Evolutionary conservation across 2,888 invertebrate genomes (phyloP), one percentile per base, ranked within the genome.

Genomic region (Asteroscopus sphinx): DNA sequence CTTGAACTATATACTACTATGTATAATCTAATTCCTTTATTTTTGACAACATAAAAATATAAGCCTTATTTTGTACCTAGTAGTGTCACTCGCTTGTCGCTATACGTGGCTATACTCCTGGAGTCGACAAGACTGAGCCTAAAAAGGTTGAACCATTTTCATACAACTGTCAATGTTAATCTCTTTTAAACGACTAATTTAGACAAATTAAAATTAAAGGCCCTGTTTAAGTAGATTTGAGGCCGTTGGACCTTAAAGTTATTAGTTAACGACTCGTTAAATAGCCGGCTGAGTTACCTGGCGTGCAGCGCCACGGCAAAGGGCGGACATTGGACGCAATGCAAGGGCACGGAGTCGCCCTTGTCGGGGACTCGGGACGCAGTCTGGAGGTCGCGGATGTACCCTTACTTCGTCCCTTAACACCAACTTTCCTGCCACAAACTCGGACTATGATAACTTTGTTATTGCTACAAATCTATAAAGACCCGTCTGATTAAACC

Each of bases 321-420:
- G 75, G 77, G 56, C 64, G 75, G 75, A 74, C 77, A 59, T 77
- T 85, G 76, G 85, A 82, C 80, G 82, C 75, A 80, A 73, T 90
- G 91, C 91, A 93, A 92, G 92, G 93, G 89, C 93, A 86, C 64
- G 53, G 52, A 71, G 67, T 55, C 79, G 92, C 87, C 93, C 91
- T 92, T 90, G 88, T 80, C 83, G 83, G 37, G 16, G 64, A 15
- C 81, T 86, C 76, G 71, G 88, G 90, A 82, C 90, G 86, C 81
- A 90, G 92, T 91, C 91, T 92, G 79, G 92, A 92, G 92, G 93
- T 92, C 93, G 87, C 83, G 88, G 87, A 90, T 90, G 87, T 89
- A 89, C 87, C 86, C 88, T 83, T 85, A 79, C 77, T 81, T 80
- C 75, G 83, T 78, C 83, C 86, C 83, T 77, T 70, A 79, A 69